Base-by-base conservation (phyloP, 2,113 vertebrate genomes). In the Planiliza haematocheilus region DNA sequence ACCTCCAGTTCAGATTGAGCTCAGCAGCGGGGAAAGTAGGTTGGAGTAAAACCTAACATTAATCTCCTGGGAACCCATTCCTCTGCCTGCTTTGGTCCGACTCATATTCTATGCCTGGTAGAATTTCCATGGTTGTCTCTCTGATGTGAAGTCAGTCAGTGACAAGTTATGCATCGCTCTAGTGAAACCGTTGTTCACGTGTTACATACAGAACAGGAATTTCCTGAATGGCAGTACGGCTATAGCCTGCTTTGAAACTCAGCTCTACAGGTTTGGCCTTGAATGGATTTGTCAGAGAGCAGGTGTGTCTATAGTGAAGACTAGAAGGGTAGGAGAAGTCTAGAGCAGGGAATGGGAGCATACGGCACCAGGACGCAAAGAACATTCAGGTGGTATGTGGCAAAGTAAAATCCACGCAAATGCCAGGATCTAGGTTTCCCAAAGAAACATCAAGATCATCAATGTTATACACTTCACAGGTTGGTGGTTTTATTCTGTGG, bases 191-290 rank as follows among this genome's bases (percentile, higher is more conserved):
- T 70, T 79, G 84, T 63, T 90, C 60, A 60, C 50, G 66, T 63
- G 79, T 75, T 82, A 68, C 67, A 70, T 60, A 69, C 34, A 65
- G 67, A 83, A 88, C 62, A 70, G 66, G 79, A 84, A 75, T 85
- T 86, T 86, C 80, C 61, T 77, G 85, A 86, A 84, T 79, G 60
- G 49, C 60, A 2, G 37, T 24, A 55, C 7, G 36, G 42, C 58
- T 62, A 24, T 13, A 41, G 58, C 53, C 64, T 34, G 30, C 46
- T 55, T 41, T 10, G 6, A 50, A 56, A 18, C 48, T 57, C 39
- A 51, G 63, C 49, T 38, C 37, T n/a, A 17, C 59, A 36, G 43
- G 74, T 85, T 71, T 49, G 61, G 71, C 63, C 52, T 49, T 80
- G 20, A 79, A 74, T 10, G 12, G 53, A 45, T 45, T 18, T 21